phyloP scores from a whole-genome alignment of 2,113 vertebrate genomes.

The Copsychus sechellarum region DNA sequence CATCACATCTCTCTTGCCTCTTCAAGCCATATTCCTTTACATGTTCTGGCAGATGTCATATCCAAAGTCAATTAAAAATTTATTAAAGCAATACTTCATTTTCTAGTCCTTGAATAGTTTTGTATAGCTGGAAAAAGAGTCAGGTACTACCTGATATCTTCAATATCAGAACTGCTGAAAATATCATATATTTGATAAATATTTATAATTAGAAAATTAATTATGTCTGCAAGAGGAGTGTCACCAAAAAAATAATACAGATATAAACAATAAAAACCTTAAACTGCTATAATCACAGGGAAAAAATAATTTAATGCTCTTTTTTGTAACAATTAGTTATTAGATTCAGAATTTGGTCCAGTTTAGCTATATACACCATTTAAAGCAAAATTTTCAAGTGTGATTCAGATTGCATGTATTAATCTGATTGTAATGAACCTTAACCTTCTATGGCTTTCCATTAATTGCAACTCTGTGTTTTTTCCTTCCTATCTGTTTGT shows the following conservation, averaged over 20 bases:
- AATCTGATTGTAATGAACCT: background rate
- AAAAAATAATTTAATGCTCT: background rate
- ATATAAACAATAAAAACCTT: background rate
- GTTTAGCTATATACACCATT: background rate
- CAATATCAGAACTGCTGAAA: background rate
- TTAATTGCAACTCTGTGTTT: accelerated
- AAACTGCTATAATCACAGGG: background rate
- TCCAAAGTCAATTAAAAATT: background rate
- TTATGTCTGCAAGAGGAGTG: background rate
- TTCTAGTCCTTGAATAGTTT: background rate
- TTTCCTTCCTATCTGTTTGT: background rate
- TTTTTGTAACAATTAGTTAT: background rate
- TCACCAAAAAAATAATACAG: background rate
- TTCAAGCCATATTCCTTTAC: background rate
- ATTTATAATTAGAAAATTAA: background rate
- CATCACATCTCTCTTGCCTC: background rate
- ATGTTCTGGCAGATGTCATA: background rate
- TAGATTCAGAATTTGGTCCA: background rate
- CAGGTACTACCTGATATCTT: background rate
- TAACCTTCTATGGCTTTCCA: background rate
- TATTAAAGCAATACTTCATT: background rate
- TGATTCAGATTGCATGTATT: background rate
- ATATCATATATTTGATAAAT: background rate
- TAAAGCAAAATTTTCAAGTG: background rate
- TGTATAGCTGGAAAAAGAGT: background rate